Percentiles rank a stretch among this genome's conserved stretches.
phyloP scores from a whole-genome alignment of 1,140 invertebrate species.

The Centruroides vittatus region DNA sequence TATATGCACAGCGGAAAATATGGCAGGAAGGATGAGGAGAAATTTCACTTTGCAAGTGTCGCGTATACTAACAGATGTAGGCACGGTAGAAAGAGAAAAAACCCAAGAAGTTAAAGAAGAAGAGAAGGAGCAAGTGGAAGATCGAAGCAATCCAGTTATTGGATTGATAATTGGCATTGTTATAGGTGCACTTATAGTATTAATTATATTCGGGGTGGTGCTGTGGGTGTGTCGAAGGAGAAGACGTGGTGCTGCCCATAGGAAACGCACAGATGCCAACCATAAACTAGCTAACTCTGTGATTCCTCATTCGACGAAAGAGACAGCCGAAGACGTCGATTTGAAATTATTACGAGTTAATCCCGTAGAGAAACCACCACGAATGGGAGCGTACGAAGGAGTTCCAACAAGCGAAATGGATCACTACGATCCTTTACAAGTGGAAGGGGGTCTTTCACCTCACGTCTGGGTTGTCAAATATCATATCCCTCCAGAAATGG shows the following conservation, averaged over 20 bases:
- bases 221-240: slow-evolving; percentile 24
- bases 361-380: slow-evolving; percentile 42
- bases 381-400: slow-evolving; percentile 21
- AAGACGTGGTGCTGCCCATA: slow-evolving; percentile 4
- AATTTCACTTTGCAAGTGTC: slow-evolving; percentile 56
- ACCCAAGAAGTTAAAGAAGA: slow-evolving; percentile 9
- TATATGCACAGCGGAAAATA: slow-evolving; percentile 60
- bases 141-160: slow-evolving; percentile 66
- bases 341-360: slow-evolving; percentile 9
- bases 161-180: slow-evolving; percentile 66
- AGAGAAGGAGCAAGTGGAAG: slow-evolving; percentile 12
- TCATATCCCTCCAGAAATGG: neutral
- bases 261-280: slow-evolving; percentile 9
- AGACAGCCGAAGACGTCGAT: slow-evolving; percentile 11
- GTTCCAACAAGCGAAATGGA: neutral
- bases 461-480: slow-evolving; percentile 2
- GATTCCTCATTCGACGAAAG: slow-evolving; percentile 5
- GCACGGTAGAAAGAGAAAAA: slow-evolving; percentile 13
- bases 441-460: too few relatives aligned
- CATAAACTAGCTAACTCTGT: slow-evolving; percentile 13
- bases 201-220: slow-evolving; percentile 55
- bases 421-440: too few relatives aligned
- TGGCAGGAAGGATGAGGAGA: slow-evolving; percentile 53
- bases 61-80: slow-evolving; percentile 54
- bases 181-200: slow-evolving; percentile 41